phyloP scores from a whole-genome alignment of 2,113 vertebrate genomes.

The Siniperca knerii region DNA sequence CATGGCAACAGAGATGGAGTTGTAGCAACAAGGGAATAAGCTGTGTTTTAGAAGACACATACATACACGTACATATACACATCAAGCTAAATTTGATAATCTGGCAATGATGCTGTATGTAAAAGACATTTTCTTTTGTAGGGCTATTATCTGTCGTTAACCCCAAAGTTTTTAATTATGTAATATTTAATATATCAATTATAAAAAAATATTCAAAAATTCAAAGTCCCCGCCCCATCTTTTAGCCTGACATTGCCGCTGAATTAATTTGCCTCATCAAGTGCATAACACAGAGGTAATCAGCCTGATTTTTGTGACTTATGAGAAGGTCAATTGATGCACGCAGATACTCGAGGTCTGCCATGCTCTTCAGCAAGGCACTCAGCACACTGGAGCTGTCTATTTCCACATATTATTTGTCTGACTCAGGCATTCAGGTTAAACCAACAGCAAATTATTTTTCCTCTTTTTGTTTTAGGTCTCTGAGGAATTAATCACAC shows the following conservation, averaged over 20 bases:
- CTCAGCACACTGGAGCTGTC: not conserved
- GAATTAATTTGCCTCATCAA: conserved; percentile 60
- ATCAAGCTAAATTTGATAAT: not conserved
- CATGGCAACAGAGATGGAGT: conserved; percentile 32
- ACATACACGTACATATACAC: not conserved
- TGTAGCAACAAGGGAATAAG: conserved; percentile 7
- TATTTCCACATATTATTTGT: not conserved
- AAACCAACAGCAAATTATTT: not conserved
- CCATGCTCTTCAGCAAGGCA: conserved; percentile 35
- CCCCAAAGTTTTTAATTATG: not conserved
- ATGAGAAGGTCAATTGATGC: conserved; percentile 60
- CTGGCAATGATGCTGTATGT: conserved; percentile 10
- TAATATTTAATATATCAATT: not conserved
- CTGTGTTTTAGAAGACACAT: not conserved
- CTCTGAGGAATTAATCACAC: not conserved
- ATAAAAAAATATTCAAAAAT: not conserved
- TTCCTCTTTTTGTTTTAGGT: not conserved
- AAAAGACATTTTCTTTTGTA: conserved; percentile 5
- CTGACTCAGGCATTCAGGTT: not conserved
- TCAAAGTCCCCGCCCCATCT: not conserved
- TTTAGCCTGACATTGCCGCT: conserved; percentile 32
- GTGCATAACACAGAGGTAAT: conserved; percentile 38
- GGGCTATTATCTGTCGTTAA: conserved; percentile 40
- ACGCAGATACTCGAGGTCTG: conserved; percentile 25
- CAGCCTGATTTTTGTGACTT: conserved; percentile 48